A percentile compares a stretch with the other conserved stretches of the same genome.
Evolutionary conservation across 1,140 invertebrate genomes (phyloP).

Genomic region (Drosophila sucinea): DNA sequence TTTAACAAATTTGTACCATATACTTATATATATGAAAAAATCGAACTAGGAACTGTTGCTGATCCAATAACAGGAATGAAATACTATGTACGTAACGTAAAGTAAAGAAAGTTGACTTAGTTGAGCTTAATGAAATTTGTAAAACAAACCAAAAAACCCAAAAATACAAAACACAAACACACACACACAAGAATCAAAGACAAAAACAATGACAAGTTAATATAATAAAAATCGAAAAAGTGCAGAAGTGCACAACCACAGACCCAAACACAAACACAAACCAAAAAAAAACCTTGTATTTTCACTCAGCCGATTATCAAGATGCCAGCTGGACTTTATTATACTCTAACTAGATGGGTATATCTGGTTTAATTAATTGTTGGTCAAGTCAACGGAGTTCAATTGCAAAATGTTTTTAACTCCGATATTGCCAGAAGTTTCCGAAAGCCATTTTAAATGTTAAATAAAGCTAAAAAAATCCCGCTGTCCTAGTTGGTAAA

Average conservation of each 20-base stretch:
- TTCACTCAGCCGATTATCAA: neutral
- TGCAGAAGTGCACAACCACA: slow-evolving; percentile 24
- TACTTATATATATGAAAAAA: neutral
- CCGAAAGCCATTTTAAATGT: no score
- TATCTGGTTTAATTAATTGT: no score
- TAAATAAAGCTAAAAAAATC: no score
- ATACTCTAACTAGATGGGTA: no score
- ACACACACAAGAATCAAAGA: slow-evolving; percentile 11
- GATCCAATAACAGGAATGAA: slow-evolving; percentile 23
- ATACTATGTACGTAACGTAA: slow-evolving; percentile 30
- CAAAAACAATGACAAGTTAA: slow-evolving; percentile 1
- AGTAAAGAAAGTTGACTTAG: slow-evolving; percentile 14
- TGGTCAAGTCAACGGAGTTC: no score
- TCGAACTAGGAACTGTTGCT: slow-evolving; percentile 11
- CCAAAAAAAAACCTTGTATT: neutral
- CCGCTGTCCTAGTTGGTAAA: no score
- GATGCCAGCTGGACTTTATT: no score
- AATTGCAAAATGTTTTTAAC: no score
- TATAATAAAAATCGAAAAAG: neutral
- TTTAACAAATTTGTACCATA: slow-evolving; percentile 12
- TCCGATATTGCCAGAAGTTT: no score
- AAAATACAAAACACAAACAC: slow-evolving; percentile 27
- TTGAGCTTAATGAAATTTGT: slow-evolving; percentile 20
- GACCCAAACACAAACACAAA: slow-evolving; percentile 30
- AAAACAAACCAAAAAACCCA: slow-evolving; percentile 30